Evolutionary conservation across 2,113 vertebrate genomes (phyloP).

Genomic region (Fulica atra): DNA sequence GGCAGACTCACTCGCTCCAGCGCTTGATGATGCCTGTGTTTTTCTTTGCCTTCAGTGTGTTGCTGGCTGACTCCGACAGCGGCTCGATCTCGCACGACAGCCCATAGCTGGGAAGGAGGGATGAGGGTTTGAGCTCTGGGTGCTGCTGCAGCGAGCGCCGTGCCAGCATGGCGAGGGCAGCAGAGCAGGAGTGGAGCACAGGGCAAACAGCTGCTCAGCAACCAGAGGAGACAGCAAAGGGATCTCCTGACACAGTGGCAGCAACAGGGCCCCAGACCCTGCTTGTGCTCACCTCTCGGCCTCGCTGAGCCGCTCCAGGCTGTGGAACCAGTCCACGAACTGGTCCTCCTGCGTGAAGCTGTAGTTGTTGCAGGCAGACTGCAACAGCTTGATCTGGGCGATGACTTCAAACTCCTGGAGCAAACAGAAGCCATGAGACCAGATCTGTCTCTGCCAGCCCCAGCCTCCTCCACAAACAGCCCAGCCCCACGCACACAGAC

Average conservation of each 20-base stretch:
- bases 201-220: not conserved
- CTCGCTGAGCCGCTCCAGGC: conserved; percentile 87
- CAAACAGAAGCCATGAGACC: not conserved
- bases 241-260: rapidly evolving
- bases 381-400: conserved; percentile 95
- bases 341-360: conserved; percentile 85
- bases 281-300: conserved; percentile 83
- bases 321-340: conserved; percentile 89
- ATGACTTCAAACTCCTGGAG: conserved; percentile 95
- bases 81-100: conserved; percentile 96
- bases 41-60: conserved; percentile 91
- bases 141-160: rapidly evolving
- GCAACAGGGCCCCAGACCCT: rapidly evolving
- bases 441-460: not conserved
- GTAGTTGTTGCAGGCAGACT: conserved; percentile 96
- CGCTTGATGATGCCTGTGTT: conserved; percentile 94
- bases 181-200: rapidly evolving
- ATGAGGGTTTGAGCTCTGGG: not conserved
- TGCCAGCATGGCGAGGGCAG: not conserved
- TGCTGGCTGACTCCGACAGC: conserved; percentile 91
- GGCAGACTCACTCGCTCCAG: conserved; percentile 94
- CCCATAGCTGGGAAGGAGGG: conserved; percentile 82
- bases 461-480: not conserved
- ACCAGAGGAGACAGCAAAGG: rapidly evolving
- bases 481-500: rapidly evolving